Base-by-base conservation (phyloP, 2,888 invertebrate species). In the Oithona nana region DNA sequence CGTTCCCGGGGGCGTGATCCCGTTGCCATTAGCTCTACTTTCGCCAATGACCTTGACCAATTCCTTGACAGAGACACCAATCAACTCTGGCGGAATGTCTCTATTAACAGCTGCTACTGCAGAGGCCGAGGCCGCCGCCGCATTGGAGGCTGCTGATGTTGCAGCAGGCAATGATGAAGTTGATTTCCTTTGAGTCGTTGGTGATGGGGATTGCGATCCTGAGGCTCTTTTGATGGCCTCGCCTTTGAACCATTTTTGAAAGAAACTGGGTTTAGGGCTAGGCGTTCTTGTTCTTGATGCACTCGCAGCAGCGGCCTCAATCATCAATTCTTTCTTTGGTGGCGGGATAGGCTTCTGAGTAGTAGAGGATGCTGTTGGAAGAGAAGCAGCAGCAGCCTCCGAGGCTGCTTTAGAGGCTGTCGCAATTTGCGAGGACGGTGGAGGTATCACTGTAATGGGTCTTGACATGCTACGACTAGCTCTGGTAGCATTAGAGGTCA, bases 21-120 rank as follows among this genome's bases (percentile, higher is more conserved):
- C 82, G 71, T 86, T 86, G 1, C 85, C 86, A 74, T 86, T 87
- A n/a, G 82, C 81, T 57, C 83, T 76, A 64, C 81, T 80, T 71
- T 84, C 84, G 0, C 83, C 83, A 70, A 85, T 80, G 0, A 80
- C 82, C 68, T 83, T 81, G 2, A 84, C 83, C 61, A 84, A 72
- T 66, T 84, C 84, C 66, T 83, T 81, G 16, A 84, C 84, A 0
- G 83, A 83, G 1, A 81, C 79, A 1, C 81, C 81, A 22, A 77
- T 77, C 63, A 80, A 74, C 69, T 81, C 81, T 1, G 76, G 73
- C 1, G 71, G 78, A 71, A 70, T 66, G 52, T 68, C 68, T 39
- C 66, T 64, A 11, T 65, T 56, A 20, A 65, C 39, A 3, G 39
- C 22, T 20, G 48, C n/a, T n/a, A 63, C 61, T 13, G 64, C 57